These are phyloP conservation scores for Prorops nasuta DNA, from an alignment of 1,140 invertebrate species.

Conservation along the genomic window DNA sequence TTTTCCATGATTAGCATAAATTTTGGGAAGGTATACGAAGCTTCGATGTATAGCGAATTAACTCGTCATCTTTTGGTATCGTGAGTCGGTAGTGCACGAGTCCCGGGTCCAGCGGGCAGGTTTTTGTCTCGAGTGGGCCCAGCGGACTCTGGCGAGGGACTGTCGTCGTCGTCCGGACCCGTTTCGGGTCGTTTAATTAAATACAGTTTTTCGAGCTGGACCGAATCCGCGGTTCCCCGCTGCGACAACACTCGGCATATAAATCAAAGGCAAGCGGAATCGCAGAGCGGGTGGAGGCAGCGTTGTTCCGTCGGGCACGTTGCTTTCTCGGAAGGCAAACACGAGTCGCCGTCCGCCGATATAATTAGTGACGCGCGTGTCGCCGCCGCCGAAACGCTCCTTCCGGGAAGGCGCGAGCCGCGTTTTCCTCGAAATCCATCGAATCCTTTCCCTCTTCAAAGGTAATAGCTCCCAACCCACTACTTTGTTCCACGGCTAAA, in stretches of 20 bases:
- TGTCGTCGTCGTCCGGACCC: constrained; percentile 19
- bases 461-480: no score
- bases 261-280: constrained; percentile 38
- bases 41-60: constrained; percentile 29
- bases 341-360: constrained; percentile 32
- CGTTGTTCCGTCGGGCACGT: constrained; percentile 19
- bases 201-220: constrained; percentile 39
- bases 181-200: constrained; percentile 39
- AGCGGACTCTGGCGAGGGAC: no score
- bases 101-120: not conserved
- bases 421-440: not conserved
- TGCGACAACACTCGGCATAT: constrained; percentile 27
- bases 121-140: constrained; percentile 48
- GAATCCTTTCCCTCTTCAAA: no score
- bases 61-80: constrained; percentile 38
- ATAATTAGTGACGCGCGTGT: constrained; percentile 46
- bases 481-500: no score
- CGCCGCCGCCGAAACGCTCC: constrained; percentile 10
- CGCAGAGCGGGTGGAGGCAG: not conserved
- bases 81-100: constrained; percentile 17
- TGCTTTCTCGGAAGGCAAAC: constrained; percentile 41
- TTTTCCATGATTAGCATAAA: no score
- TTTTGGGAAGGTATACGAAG: no score
- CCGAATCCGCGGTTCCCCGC: constrained; percentile 22
- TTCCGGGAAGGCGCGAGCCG: not conserved